Evolutionary conservation across 1,140 invertebrate species (phyloP).

Genomic region (Coptotermes formosanus): DNA sequence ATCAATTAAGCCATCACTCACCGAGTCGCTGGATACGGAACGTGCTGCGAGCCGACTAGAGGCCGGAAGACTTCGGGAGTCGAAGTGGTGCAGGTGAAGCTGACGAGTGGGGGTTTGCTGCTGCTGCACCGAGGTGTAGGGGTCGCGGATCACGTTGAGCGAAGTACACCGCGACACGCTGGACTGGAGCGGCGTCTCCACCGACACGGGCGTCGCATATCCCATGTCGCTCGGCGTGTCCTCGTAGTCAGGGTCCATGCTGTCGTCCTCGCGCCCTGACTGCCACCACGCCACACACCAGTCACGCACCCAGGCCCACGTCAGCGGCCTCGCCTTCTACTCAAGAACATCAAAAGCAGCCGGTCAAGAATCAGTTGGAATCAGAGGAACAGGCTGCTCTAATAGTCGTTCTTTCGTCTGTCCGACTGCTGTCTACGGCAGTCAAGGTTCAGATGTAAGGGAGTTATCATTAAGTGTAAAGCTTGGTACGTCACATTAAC

Average conservation of each 20-base stretch:
- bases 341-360: neutral
- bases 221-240: conserved; percentile 65
- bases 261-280: conserved; percentile 74
- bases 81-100: conserved; percentile 38
- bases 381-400: too few relatives aligned
- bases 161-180: conserved; percentile 81
- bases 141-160: conserved; percentile 76
- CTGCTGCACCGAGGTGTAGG: conserved; percentile 52
- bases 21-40: conserved; percentile 68
- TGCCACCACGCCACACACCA: conserved; percentile 87
- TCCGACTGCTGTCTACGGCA: too few relatives aligned
- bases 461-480: too few relatives aligned
- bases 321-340: conserved; percentile 52
- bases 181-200: conserved; percentile 78
- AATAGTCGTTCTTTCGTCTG: too few relatives aligned
- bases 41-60: conserved; percentile 51
- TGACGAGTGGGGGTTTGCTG: conserved; percentile 36
- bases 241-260: conserved; percentile 63
- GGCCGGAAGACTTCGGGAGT: conserved; percentile 40
- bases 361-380: too few relatives aligned
- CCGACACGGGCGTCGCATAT: conserved; percentile 80
- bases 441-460: too few relatives aligned
- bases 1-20: conserved; percentile 38
- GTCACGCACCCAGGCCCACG: conserved; percentile 63
- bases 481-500: too few relatives aligned